Conservation (phyloP, 2,888 invertebrate genomes). For the Hydrotaea cyrtoneurina region DNA sequence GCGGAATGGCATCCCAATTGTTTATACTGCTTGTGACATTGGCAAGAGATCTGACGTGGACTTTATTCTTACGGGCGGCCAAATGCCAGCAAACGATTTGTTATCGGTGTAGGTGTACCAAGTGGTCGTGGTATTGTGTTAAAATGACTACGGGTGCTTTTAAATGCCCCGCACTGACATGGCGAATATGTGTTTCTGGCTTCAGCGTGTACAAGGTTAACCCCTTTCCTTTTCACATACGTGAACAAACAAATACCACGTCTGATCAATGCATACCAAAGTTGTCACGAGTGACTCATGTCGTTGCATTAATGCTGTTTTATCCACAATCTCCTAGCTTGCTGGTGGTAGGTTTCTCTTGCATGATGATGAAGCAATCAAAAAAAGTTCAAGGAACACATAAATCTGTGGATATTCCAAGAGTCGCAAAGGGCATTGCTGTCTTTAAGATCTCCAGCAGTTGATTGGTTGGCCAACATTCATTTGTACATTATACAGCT, state of each 20-base stretch:
- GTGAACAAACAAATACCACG: not conserved
- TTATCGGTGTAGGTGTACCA: too few species aligned
- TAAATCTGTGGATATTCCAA: not conserved
- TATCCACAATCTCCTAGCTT: not conserved
- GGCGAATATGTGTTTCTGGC: not conserved
- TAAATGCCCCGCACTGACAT: not conserved
- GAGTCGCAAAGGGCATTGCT: not conserved
- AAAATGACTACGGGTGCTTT: too few species aligned
- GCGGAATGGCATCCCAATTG: too few species aligned
- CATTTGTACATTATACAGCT: too few species aligned
- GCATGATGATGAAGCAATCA: slow-evolving; percentile 3
- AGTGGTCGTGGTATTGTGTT: too few species aligned
- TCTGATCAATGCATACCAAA: not conserved
- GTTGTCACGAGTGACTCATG: not conserved
- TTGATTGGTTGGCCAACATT: not conserved
- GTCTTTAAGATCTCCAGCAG: not conserved
- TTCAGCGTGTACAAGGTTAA: slow-evolving; percentile 2
- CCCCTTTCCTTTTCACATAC: slow-evolving; percentile 15
- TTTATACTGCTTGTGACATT: too few species aligned
- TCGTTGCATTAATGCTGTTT: not conserved
- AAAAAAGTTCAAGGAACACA: slow-evolving; percentile 18
- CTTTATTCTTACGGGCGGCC: too few species aligned
- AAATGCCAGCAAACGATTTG: too few species aligned
- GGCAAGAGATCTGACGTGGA: too few species aligned
- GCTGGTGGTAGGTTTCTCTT: too few species aligned